A percentile compares a stretch with the other conserved stretches of the same genome.
phyloP scores from a whole-genome alignment of 2,113 vertebrate genomes.

The Noctilio leporinus region DNA sequence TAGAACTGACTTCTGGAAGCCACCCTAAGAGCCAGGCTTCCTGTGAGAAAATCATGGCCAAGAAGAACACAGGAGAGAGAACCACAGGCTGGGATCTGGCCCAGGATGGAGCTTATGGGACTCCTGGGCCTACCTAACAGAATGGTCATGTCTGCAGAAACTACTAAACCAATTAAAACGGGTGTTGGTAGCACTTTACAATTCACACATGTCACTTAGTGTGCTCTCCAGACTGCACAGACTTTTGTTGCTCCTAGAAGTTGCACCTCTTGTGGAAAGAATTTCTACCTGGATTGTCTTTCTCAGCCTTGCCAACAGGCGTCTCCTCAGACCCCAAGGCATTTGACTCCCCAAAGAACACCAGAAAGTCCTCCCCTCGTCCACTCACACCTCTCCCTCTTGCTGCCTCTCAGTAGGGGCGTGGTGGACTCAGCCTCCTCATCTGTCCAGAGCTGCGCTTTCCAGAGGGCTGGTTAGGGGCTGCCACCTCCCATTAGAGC shows the following conservation, averaged over 20 bases:
- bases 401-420: background rate
- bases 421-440: background rate
- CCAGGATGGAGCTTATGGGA: background rate
- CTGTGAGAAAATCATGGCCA: background rate
- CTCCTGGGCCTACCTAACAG: background rate
- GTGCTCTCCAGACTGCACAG: background rate
- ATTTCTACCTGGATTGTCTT: background rate
- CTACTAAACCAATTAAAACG: background rate
- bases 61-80: background rate
- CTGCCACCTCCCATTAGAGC: too few relatives aligned
- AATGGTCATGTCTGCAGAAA: background rate
- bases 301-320: rapidly evolving
- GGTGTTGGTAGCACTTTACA: too few relatives aligned
- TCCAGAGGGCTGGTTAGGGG: rapidly evolving
- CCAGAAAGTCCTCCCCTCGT: background rate
- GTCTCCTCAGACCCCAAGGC: background rate
- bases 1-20: background rate
- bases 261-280: background rate
- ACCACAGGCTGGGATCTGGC: background rate
- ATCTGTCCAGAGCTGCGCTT: rapidly evolving
- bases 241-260: background rate
- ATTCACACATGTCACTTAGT: background rate
- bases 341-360: background rate
- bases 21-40: background rate
- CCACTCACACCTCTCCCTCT: background rate